Base-by-base conservation (phyloP, 2,113 vertebrate species). In the Tricholaema leucomelas region DNA sequence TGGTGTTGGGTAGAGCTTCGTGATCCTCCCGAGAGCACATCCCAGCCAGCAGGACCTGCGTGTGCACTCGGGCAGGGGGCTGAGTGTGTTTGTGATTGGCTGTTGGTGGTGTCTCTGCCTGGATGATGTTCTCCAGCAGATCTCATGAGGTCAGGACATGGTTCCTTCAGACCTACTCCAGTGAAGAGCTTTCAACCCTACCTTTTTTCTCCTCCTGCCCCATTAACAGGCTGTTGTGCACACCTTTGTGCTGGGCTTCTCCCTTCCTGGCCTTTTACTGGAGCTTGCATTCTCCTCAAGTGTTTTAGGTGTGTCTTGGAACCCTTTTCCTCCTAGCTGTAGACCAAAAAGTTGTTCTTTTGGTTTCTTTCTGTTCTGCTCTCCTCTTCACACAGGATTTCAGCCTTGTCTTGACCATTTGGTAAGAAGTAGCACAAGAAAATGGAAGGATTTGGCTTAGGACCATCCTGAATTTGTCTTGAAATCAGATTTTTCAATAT, bases 401-500 rank as follows among this genome's bases (percentile, higher is more conserved):
- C 15, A 8, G 52, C 50, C 54, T 56, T 64, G 31, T 48, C 59
- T 52, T 5, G 7, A 42, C 70, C 7, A 10, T 50, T 21, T 3
- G 67, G 33, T 36, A 30, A n/a, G 55, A 44, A 70, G 65, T 56
- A 73, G 80, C 24, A 3, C 25, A 23, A 4, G 38, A 15, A 25
- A 67, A 50, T 3, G 44, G 55, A 20, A 48, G 42, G 8, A 13
- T 27, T 54, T 33, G 35, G 54, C 7, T 4, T 4, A 18, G 48
- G 10, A 27, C 30, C 19, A 6, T 44, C 67, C 33, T 9, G 13
- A 30, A 20, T 44, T 80, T 18, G 10, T 35, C 72, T 27, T 14
- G 15, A 35, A n/a, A 35, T 55, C 20, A 0, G 12, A 1, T 42
- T 70, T 65, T 72, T 38, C 0, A 1, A 30, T n/a, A 6, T 13